These are phyloP conservation scores for Dolichoris vasculosae DNA, from an alignment of 1,140 invertebrate species.

Conservation along the genomic window DNA sequence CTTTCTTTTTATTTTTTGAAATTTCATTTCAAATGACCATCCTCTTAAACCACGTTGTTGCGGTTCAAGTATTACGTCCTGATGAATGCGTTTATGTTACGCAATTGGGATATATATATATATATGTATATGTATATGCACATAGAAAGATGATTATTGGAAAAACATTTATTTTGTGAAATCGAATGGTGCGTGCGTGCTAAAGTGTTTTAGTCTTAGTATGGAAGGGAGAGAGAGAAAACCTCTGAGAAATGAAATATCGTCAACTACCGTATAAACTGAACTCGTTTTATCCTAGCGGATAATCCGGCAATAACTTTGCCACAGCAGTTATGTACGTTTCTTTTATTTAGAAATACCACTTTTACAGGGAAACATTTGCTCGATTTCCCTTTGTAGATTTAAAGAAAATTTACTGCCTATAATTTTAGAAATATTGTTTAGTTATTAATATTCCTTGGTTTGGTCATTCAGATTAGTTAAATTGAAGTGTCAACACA, in stretches of 20 bases:
- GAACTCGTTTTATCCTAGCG: slow-evolving; percentile 35
- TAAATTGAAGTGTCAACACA: not conserved
- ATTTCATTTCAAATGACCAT: not conserved
- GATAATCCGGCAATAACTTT: slow-evolving; percentile 53
- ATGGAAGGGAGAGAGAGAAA: slow-evolving; percentile 9
- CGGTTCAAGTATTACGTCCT: not conserved
- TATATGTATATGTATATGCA: not conserved
- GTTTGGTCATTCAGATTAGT: not conserved
- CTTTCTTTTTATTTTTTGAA: not conserved
- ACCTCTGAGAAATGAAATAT: slow-evolving; percentile 48
- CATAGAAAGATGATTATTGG: slow-evolving; percentile 57
- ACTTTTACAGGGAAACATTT: slow-evolving; percentile 33
- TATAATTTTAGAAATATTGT: not conserved
- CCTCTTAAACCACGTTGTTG: not conserved
- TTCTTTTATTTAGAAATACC: slow-evolving; percentile 34
- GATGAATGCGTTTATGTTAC: not conserved
- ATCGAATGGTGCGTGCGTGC: slow-evolving; percentile 43
- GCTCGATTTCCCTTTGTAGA: slow-evolving; percentile 9
- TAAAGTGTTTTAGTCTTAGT: slow-evolving; percentile 43
- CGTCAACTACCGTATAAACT: slow-evolving; percentile 37
- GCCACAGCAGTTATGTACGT: slow-evolving; percentile 11
- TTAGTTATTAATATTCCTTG: not conserved
- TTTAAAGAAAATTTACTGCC: slow-evolving; percentile 29
- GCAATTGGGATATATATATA: not conserved
- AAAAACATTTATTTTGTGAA: slow-evolving; percentile 56